Evolutionary conservation across 2,797 vertebrate genomes (phyloP), one percentile per base, ranked within the genome.

Genomic region (Coreius guichenoti): DNA sequence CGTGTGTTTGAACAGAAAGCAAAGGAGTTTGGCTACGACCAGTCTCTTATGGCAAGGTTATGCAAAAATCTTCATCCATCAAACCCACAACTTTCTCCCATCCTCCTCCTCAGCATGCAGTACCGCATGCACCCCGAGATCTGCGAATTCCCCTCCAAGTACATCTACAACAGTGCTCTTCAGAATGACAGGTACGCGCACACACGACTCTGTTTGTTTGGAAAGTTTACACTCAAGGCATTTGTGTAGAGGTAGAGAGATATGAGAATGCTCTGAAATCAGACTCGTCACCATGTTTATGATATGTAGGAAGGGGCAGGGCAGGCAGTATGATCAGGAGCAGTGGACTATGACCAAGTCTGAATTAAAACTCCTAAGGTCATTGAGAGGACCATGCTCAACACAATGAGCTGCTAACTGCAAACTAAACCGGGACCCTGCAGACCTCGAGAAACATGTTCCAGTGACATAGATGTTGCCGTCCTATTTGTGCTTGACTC

Each of bases 51-150:
- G 95, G 95, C 93, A 0, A 94, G 97, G 0, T 92, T 97, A 81
- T 95, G 89, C 82, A 92, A 70, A 2, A 92, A 93, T 69, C 89
- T 97, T 51, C 91, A 94, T 17, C 84, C 86, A 65, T 87, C 81
- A 19, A 91, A 86, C 1, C 0, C 81, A 12, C 91, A 82, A 0
- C 0, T 85, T 8, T 87, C 91, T 54, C 95, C 95, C 0, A 77
- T 96, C 1, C 8, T 96, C 61, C 95, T 96, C 91, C 94, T 97
- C 16, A 94, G 91, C 0, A 11, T 91, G 8, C 97, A 97, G 90
- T 97, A 97, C 90, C 91, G 96, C 69, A 97, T 97, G 97, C 96
- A 97, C 86, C 96, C 96, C 0, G 95, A 97, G 81, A 97, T 97
- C 89, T 97, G 96, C 75, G 91, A 95, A 86, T 97, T 97, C 88